These are phyloP conservation scores for Psammodynastes pulverulentus DNA, from an alignment of 2,113 vertebrate species.

Conservation along the genomic window DNA sequence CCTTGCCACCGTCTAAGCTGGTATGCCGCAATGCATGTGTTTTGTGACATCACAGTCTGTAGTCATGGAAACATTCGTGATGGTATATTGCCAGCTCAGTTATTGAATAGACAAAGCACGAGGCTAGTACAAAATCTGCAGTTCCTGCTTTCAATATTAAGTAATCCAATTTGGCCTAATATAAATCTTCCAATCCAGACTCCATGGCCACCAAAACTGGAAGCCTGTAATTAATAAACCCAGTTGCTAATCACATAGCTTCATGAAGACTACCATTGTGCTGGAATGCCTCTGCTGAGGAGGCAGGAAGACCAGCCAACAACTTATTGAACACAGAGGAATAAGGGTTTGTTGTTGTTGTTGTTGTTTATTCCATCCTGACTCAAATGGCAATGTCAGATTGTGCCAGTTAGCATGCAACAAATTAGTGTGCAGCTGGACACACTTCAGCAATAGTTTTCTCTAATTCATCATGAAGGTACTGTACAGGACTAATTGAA, in stretches of 20 bases:
- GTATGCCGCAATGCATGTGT: conserved; percentile 26
- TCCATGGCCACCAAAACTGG: background rate
- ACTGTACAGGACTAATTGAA: conserved; percentile 21
- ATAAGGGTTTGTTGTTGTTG: too few relatives aligned
- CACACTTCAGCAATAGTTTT: conserved; percentile 19
- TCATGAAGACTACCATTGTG: background rate
- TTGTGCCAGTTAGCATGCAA: conserved; percentile 48
- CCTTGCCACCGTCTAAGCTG: conserved; percentile 20
- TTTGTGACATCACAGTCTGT: conserved; percentile 49
- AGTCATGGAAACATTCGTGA: conserved; percentile 28
- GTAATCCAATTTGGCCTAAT: background rate
- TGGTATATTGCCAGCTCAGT: conserved; percentile 22
- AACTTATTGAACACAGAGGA: background rate
- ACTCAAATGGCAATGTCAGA: conserved; percentile 41
- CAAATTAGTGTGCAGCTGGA: conserved; percentile 38
- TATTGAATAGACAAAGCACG: background rate
- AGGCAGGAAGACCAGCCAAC: background rate
- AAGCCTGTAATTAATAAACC: background rate
- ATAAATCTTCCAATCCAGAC: background rate
- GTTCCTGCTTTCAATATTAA: background rate
- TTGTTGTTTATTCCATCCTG: rapidly evolving
- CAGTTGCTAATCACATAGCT: background rate
- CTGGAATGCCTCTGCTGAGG: background rate
- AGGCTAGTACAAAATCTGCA: rapidly evolving
- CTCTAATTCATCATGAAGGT: background rate